Conservation (phyloP, 2,113 vertebrate genomes). For the Alligator sinensis region DNA sequence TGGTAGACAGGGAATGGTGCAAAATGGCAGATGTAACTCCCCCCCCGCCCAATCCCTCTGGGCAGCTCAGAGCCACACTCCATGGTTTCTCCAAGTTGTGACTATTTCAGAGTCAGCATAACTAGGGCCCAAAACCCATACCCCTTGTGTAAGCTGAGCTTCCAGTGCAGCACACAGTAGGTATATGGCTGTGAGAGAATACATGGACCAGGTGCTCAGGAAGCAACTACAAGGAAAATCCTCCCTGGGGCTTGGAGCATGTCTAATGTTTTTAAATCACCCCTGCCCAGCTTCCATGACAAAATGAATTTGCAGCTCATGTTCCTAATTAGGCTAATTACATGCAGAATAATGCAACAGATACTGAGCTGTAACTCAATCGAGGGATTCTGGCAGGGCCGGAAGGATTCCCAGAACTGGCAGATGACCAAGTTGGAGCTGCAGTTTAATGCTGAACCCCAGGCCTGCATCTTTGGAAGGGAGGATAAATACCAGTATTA, state of each 20-base stretch:
- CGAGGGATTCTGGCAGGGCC: slow-evolving; percentile 83
- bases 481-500: accelerated
- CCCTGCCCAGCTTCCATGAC: not conserved
- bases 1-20: not conserved
- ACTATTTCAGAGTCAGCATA: not conserved
- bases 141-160: not conserved
- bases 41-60: not conserved
- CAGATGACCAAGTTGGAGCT: slow-evolving; percentile 71
- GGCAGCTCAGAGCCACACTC: not conserved
- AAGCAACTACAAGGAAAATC: not conserved
- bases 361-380: slow-evolving; percentile 75
- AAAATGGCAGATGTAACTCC: not conserved
- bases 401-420: slow-evolving; percentile 77
- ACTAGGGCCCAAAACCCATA: not conserved
- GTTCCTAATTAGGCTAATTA: slow-evolving; percentile 57
- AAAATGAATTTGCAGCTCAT: not conserved
- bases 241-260: not conserved
- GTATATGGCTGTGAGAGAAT: not conserved
- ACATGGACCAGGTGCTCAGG: not conserved
- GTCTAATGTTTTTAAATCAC: not conserved
- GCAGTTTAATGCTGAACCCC: slow-evolving; percentile 38
- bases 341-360: not conserved
- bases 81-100: too few relatives aligned
- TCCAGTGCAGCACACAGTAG: not conserved
- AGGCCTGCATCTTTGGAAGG: not conserved